These are phyloP conservation scores for Mnemiopsis leidyi DNA, from an alignment of 37 sponge, comb jelly and placozoan genomes.

Conservation along the genomic window DNA sequence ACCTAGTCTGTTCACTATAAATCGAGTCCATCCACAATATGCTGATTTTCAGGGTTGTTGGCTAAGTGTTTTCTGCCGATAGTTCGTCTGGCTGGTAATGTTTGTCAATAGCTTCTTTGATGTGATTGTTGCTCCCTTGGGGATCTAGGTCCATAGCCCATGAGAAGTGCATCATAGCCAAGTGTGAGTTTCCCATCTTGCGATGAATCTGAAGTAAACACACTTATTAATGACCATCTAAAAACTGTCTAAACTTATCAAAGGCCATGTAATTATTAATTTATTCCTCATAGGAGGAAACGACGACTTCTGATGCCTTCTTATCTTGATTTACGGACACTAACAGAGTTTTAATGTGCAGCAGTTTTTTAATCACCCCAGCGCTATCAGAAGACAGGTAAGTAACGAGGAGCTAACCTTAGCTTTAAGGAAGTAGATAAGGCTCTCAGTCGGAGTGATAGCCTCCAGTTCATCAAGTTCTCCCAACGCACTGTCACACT, in stretches of 20 bases:
- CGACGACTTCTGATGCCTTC: no score
- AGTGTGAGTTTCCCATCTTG: slow-evolving; percentile 72
- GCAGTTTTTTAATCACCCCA: no score
- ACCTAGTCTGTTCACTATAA: no score
- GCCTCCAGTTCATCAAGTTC: slow-evolving; percentile 73
- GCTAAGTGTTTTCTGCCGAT: neutral
- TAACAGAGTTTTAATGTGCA: no score
- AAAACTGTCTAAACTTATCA: no score
- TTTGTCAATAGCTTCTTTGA: slow-evolving; percentile 70
- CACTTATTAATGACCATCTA: no score
- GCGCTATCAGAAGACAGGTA: no score
- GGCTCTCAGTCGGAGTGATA: slow-evolving; percentile 77
- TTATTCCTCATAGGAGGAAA: no score
- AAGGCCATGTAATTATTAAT: no score
- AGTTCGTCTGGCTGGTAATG: slow-evolving; percentile 8
- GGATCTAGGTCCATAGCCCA: slow-evolving; percentile 78
- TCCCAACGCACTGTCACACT: slow-evolving; percentile 69
- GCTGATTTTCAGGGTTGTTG: neutral
- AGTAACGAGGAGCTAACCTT: slow-evolving; percentile 72
- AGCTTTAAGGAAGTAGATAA: slow-evolving; percentile 78
- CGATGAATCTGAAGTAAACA: slow-evolving; percentile 68
- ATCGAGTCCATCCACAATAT: no score
- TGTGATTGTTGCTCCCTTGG: slow-evolving; percentile 49
- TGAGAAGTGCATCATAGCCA: slow-evolving; percentile 79
- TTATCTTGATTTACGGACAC: no score